A percentile compares a stretch with the other conserved stretches of the same genome.
phyloP scores from a whole-genome alignment of 2,888 invertebrate species.

The Quadriops clusia region DNA sequence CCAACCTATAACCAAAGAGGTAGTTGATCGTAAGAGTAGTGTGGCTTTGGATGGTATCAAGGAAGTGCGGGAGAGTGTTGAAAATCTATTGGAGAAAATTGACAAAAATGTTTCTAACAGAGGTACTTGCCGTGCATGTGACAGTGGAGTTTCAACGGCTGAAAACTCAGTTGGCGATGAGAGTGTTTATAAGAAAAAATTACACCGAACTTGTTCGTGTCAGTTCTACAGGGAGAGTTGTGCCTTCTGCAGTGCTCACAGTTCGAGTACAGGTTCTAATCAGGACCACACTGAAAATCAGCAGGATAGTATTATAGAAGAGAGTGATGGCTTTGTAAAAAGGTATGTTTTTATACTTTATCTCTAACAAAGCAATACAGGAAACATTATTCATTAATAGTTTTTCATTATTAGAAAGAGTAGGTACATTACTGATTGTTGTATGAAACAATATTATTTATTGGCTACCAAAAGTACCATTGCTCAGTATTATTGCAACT shows the following conservation, averaged over 20 bases:
- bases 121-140: conserved; percentile 43
- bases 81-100: conserved; percentile 34
- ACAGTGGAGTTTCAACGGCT: conserved; percentile 38
- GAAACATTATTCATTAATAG: too few relatives aligned
- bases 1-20: conserved; percentile 21
- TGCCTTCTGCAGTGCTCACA: conserved; percentile 30
- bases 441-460: too few relatives aligned
- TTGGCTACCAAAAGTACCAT: too few relatives aligned
- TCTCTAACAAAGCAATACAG: too few relatives aligned
- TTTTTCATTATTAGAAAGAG: too few relatives aligned
- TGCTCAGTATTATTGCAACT: too few relatives aligned
- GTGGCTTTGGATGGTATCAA: conserved; percentile 36
- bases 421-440: too few relatives aligned
- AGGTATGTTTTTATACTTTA: conserved; percentile 22
- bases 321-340: conserved; percentile 33
- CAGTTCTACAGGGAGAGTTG: conserved; percentile 35
- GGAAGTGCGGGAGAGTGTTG: conserved; percentile 38
- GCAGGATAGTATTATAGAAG: conserved; percentile 35
- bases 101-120: conserved; percentile 40
- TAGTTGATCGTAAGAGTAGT: conserved; percentile 32
- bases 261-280: conserved; percentile 34
- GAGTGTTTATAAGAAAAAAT: conserved; percentile 38
- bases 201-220: conserved; percentile 36
- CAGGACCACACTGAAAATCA: conserved; percentile 36
- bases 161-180: conserved; percentile 37